A percentile compares a stretch with the other conserved stretches of the same genome.
These are phyloP conservation scores for Himalopsyche tibetana DNA, from an alignment of 2,888 invertebrate species.

Conservation along the genomic window DNA sequence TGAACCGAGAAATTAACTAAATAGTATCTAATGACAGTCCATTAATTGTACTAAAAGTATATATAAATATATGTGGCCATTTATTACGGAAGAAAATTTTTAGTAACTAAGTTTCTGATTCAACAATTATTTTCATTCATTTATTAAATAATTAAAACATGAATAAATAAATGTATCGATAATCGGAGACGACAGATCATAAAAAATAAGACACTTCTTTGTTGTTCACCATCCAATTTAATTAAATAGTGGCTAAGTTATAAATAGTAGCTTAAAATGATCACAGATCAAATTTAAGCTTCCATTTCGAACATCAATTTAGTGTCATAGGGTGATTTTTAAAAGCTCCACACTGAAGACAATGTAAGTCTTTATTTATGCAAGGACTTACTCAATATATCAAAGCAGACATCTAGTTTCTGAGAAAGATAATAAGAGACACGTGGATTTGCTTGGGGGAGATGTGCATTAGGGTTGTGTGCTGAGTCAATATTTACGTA, in stretches of 20 bases:
- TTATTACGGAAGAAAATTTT: too few species aligned
- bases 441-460: conserved; percentile 43
- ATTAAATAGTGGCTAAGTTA: neutral
- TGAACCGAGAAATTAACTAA: too few species aligned
- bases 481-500: neutral
- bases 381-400: conserved; percentile 23
- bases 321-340: neutral
- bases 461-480: neutral
- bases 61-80: too few species aligned
- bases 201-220: too few species aligned
- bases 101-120: too few species aligned
- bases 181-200: too few species aligned
- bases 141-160: too few species aligned
- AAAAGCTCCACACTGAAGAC: conserved; percentile 37
- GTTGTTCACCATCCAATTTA: too few species aligned
- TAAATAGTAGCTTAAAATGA: neutral
- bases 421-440: conserved; percentile 48
- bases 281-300: conserved; percentile 23
- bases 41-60: too few species aligned
- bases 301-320: conserved; percentile 27
- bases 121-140: too few species aligned
- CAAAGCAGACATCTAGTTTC: conserved; percentile 43
- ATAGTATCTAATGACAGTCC: too few species aligned
- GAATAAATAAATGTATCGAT: too few species aligned
- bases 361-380: conserved; percentile 47